A percentile compares a stretch with the other conserved stretches of the same genome.
phyloP scores from a whole-genome alignment of 2,888 invertebrate genomes.

The Gymnoscelis rufifasciata region DNA sequence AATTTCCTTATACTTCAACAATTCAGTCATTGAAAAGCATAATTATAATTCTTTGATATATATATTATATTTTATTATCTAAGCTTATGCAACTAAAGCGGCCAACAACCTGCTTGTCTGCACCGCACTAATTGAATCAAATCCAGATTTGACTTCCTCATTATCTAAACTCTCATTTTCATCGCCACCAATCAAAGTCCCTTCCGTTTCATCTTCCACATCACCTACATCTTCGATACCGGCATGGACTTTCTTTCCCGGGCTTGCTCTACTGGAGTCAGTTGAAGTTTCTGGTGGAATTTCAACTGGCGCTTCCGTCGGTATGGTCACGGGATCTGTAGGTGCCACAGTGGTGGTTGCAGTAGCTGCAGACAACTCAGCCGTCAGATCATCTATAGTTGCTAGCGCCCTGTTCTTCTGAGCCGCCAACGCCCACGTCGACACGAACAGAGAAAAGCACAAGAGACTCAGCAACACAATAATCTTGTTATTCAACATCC shows the following conservation, averaged over 20 bases:
- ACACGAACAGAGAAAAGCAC: neutral
- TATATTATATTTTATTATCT: too few relatives aligned
- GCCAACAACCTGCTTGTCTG: neutral
- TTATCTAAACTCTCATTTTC: neutral
- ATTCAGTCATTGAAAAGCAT: too few relatives aligned
- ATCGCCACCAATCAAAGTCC: neutral
- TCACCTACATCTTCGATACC: neutral
- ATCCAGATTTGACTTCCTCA: neutral
- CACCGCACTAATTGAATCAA: neutral
- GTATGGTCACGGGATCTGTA: too few relatives aligned
- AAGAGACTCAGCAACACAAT: neutral
- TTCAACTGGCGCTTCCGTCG: too few relatives aligned
- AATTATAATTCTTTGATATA: too few relatives aligned
- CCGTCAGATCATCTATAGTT: neutral
- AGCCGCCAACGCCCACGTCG: slow-evolving; percentile 1
- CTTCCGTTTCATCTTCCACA: neutral
- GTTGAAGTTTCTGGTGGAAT: too few relatives aligned
- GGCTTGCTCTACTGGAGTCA: too few relatives aligned
- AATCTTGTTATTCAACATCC: neutral
- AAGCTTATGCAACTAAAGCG: neutral
- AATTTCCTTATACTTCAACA: too few relatives aligned
- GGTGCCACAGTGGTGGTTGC: neutral
- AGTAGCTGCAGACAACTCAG: neutral
- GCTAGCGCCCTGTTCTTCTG: neutral
- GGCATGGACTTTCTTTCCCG: too few relatives aligned